Evolutionary conservation across 2,888 invertebrate species (phyloP).

Genomic region (Lithophane ornitopus): DNA sequence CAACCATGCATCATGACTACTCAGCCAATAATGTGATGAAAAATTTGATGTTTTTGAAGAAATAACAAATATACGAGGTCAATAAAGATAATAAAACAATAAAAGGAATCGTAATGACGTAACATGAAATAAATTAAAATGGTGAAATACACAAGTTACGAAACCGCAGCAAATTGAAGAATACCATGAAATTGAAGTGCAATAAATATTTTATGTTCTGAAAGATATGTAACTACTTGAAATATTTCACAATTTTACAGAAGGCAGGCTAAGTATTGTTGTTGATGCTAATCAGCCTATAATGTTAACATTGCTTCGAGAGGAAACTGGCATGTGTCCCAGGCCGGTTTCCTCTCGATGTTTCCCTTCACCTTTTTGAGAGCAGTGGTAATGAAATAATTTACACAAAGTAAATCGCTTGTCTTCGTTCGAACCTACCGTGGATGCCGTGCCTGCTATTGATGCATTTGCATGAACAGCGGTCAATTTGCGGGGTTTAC

Average conservation of each 20-base stretch:
- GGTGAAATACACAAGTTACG: conserved; percentile 26
- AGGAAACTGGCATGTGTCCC: too few species aligned
- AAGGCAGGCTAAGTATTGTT: background rate
- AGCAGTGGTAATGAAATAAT: too few species aligned
- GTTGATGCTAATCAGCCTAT: background rate
- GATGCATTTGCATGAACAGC: too few species aligned
- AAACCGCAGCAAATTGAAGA: background rate
- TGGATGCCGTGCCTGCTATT: too few species aligned
- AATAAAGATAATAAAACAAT: conserved; percentile 19
- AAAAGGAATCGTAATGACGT: conserved; percentile 14
- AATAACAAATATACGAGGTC: background rate
- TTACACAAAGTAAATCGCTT: too few species aligned
- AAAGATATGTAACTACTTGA: background rate
- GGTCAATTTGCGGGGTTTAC: too few species aligned
- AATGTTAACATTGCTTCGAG: too few species aligned
- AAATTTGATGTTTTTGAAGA: conserved; percentile 35
- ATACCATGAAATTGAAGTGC: background rate
- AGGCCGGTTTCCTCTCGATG: too few species aligned
- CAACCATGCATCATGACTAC: conserved; percentile 63
- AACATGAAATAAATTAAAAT: conserved; percentile 18
- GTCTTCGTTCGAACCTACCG: too few species aligned
- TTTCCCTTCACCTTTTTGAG: too few species aligned
- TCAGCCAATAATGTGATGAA: conserved; percentile 56
- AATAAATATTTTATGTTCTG: background rate
- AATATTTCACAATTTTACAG: conserved; percentile 1